phyloP scores from a whole-genome alignment of 37 sponge, comb jelly and placozoan species.

The Theonella swinhoei region DNA sequence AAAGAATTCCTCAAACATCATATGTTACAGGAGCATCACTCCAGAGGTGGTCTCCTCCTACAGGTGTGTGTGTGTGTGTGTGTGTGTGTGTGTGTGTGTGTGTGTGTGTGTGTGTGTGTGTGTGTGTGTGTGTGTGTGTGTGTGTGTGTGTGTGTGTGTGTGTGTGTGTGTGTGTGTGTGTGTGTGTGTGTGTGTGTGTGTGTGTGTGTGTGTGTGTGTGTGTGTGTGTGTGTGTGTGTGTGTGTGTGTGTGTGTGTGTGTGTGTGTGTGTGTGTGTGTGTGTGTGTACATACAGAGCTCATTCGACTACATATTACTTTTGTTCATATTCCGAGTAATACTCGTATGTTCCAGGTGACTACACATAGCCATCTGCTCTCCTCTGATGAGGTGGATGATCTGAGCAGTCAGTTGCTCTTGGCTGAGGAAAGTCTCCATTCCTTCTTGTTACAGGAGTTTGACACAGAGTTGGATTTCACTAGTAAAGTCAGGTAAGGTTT shows the following conservation, averaged over 20 bases:
- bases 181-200: no score
- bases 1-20: slow-evolving; percentile 33
- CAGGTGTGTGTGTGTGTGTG: slow-evolving; percentile 23
- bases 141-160: no score
- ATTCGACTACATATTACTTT: no score
- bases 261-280: no score
- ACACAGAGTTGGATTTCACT: slow-evolving; percentile 79
- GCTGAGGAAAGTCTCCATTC: not conserved
- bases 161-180: no score
- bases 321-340: not conserved
- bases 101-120: no score
- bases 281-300: no score
- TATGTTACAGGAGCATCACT: not conserved
- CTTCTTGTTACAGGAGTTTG: slow-evolving; percentile 76
- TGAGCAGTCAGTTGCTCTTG: not conserved
- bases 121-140: no score
- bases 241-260: no score
- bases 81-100: no score
- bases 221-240: no score
- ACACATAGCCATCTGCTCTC: slow-evolving; percentile 83
- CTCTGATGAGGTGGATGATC: slow-evolving; percentile 23
- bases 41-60: slow-evolving; percentile 17
- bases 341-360: slow-evolving; percentile 63
- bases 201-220: no score
- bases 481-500: slow-evolving; percentile 66